These are phyloP conservation scores for Leucophenga varia DNA, from an alignment of 1,140 invertebrate species.

Conservation along the genomic window DNA sequence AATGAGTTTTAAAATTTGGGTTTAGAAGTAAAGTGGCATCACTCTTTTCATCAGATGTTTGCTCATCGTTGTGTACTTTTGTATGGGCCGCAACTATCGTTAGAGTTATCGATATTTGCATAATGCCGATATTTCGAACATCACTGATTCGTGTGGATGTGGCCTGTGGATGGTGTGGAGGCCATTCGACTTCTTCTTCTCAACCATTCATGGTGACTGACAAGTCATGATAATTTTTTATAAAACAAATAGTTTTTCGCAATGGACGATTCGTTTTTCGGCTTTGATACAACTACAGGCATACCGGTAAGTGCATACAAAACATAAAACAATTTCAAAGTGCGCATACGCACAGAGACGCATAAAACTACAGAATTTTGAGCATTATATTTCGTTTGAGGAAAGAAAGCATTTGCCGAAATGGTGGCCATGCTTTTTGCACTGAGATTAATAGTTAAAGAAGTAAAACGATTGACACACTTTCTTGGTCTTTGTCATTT, in stretches of 20 bases:
- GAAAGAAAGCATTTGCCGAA: too few relatives aligned
- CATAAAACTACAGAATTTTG: not conserved
- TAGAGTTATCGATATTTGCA: slow-evolving; percentile 8
- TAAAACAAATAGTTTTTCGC: slow-evolving; percentile 66
- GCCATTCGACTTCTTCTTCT: slow-evolving; percentile 22
- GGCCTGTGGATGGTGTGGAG: slow-evolving; percentile 24
- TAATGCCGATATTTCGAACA: slow-evolving; percentile 6
- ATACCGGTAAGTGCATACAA: slow-evolving; percentile 74
- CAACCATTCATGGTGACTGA: slow-evolving; percentile 48
- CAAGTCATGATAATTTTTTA: slow-evolving; percentile 66
- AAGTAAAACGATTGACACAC: not conserved
- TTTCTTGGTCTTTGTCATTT: not conserved
- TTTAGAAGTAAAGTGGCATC: too few relatives aligned
- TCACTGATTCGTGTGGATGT: slow-evolving; percentile 20
- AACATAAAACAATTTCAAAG: too few relatives aligned
- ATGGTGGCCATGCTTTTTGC: too few relatives aligned
- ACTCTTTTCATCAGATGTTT: too few relatives aligned
- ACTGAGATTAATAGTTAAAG: not conserved
- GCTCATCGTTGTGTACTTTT: too few relatives aligned
- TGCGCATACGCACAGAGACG: not conserved
- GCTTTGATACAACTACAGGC: slow-evolving; percentile 72
- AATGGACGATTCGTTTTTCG: slow-evolving; percentile 84
- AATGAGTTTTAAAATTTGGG: too few relatives aligned
- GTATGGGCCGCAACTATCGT: too few relatives aligned
- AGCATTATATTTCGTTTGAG: too few relatives aligned